These are phyloP conservation scores for Caenorhabditis virilis DNA, from an alignment of 2,888 invertebrate genomes.

Conservation along the genomic window DNA sequence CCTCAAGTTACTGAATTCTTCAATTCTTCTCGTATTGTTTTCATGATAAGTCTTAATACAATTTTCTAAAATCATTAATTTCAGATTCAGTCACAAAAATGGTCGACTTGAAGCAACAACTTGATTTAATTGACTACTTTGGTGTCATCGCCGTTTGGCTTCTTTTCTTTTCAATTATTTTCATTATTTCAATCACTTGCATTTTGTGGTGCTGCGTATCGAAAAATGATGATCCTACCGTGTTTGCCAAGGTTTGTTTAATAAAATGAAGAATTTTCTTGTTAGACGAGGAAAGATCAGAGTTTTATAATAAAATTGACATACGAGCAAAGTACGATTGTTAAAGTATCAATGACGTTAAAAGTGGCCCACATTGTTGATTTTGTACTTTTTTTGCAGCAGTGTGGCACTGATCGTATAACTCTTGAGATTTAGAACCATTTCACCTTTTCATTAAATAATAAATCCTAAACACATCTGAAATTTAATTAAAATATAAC, in stretches of 20 bases:
- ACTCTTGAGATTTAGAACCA: not conserved
- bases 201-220: slow-evolving; percentile 74
- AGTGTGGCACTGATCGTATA: not conserved
- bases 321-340: too few species aligned
- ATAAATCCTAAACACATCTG: not conserved
- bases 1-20: not conserved
- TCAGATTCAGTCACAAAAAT: slow-evolving; percentile 34
- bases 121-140: slow-evolving; percentile 67
- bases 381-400: too few species aligned
- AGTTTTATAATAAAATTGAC: too few species aligned
- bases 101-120: slow-evolving; percentile 66
- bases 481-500: not conserved
- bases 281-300: too few species aligned
- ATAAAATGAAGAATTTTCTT: not conserved
- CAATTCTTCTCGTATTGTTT: too few species aligned
- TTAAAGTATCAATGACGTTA: too few species aligned
- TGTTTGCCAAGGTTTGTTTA: slow-evolving; percentile 62
- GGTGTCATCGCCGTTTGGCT: slow-evolving; percentile 66
- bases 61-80: too few species aligned
- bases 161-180: slow-evolving; percentile 54
- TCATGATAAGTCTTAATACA: too few species aligned
- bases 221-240: slow-evolving; percentile 64
- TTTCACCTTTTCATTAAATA: not conserved
- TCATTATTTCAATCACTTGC: slow-evolving; percentile 68
- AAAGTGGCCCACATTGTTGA: too few species aligned